phyloP scores from a whole-genome alignment of 2,888 invertebrate genomes.

The Synergus japonicus region DNA sequence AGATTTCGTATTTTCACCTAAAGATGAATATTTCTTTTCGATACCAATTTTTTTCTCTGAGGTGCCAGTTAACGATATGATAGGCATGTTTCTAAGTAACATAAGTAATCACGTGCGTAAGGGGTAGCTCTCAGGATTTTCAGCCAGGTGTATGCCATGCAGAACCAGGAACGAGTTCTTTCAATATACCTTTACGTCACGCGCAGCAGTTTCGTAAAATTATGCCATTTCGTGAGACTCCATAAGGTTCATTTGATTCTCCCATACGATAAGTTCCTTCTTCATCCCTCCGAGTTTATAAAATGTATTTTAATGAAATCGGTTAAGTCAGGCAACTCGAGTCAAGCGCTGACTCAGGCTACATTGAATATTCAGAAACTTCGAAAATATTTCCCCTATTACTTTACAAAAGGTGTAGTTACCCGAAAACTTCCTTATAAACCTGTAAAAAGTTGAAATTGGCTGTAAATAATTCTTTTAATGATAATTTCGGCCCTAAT shows the following conservation, averaged over 20 bases:
- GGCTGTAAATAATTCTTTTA: not conserved
- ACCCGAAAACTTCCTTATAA: too few relatives aligned
- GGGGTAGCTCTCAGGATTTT: slow-evolving; percentile 29
- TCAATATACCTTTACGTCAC: slow-evolving; percentile 34
- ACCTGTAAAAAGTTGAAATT: not conserved
- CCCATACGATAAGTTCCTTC: slow-evolving; percentile 24
- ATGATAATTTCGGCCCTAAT: not conserved
- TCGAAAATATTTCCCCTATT: not conserved
- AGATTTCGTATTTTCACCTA: too few relatives aligned
- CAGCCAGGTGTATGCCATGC: slow-evolving; percentile 24
- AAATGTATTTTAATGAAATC: slow-evolving; percentile 18
- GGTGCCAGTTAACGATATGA: not conserved
- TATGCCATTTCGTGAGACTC: slow-evolving; percentile 34
- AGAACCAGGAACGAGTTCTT: slow-evolving; percentile 28
- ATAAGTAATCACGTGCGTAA: slow-evolving; percentile 7
- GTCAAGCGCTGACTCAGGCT: not conserved
- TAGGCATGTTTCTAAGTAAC: not conserved
- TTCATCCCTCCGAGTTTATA: slow-evolving; percentile 20
- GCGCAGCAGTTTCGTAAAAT: slow-evolving; percentile 34
- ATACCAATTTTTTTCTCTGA: not conserved
- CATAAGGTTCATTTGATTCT: slow-evolving; percentile 30
- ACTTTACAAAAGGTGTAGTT: too few relatives aligned
- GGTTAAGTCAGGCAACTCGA: slow-evolving; percentile 4
- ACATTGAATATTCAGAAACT: not conserved
- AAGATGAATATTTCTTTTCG: too few relatives aligned